Evolutionary conservation across 2,888 invertebrate species (phyloP), one percentile per base, ranked within the genome.

Genomic region (Helleia helle): DNA sequence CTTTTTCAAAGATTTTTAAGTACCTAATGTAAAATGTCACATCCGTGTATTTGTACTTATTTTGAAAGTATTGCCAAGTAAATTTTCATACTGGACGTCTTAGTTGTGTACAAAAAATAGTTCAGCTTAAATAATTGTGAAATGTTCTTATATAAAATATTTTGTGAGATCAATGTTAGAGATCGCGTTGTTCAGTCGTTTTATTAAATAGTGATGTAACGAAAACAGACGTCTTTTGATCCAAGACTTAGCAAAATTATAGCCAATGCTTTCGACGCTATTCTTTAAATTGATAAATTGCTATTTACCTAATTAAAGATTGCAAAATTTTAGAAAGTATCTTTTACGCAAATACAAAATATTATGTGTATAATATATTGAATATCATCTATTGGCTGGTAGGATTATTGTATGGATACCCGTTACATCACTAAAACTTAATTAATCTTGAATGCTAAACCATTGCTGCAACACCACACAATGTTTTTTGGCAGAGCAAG

Each of bases 131-230:
- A 30, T 30, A 24, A 39, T 29, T 30, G 39, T 30, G 29, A 15
- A 39, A 31, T 18, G 31, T 39, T 39, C 30, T 39, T 39, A 71
- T 30, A 30, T 29, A 29, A 39, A 60, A 68, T 24, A 30, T 30
- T 30, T 39, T 11, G 39, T 79, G 79, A 79, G 79, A 79, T 79
- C 79, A 73, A 67, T 62, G 62, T 66, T 60, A 62, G 79, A 79
- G 79, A 79, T 79, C 79, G 72, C 58, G 66, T 65, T 66, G 59
- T 68, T 77, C 79, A 79, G 79, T 79, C 76, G 60, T 57, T 56
- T 24, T 39, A 22, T 15, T 24, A 29, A 29, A 14, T 29, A 18
- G 34, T 12, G 34, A 22, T 12, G 34, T 22, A 34, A 34, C 13
- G 22, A 22, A 18, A 15, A 8, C 18, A 6, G 6, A 22, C 18